Evolutionary conservation across 2,113 vertebrate genomes (phyloP).

Genomic region (Carlito syrichta): DNA sequence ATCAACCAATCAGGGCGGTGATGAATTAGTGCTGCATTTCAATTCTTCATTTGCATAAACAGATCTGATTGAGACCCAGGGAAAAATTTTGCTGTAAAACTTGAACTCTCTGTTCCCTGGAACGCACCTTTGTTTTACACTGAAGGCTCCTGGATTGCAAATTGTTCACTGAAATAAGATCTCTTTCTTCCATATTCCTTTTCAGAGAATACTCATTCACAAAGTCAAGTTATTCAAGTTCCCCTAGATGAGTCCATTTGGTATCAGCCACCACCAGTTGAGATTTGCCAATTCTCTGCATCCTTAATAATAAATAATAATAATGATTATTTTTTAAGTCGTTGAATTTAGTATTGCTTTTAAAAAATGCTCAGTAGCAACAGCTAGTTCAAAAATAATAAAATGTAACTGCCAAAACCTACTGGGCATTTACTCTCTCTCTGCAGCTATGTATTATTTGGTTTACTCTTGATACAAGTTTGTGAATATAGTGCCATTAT

Average conservation of each 20-base stretch:
- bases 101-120: neutral
- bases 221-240: neutral
- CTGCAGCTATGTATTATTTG: neutral
- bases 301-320: neutral
- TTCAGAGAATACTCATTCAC: neutral
- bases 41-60: neutral
- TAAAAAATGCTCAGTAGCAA: neutral
- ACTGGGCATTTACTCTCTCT: neutral
- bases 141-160: neutral
- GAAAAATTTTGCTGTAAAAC: neutral
- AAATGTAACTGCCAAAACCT: neutral
- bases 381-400: neutral
- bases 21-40: no score
- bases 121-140: neutral
- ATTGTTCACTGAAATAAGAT: neutral
- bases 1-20: neutral
- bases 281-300: neutral
- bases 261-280: neutral
- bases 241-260: neutral
- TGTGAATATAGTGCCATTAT: neutral
- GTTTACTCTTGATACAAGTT: neutral
- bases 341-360: neutral
- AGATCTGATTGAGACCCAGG: neutral
- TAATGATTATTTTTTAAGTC: neutral
- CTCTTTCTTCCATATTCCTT: neutral